phyloP scores from a whole-genome alignment of 2,797 vertebrate genomes.

The Anolis apletophallus region DNA sequence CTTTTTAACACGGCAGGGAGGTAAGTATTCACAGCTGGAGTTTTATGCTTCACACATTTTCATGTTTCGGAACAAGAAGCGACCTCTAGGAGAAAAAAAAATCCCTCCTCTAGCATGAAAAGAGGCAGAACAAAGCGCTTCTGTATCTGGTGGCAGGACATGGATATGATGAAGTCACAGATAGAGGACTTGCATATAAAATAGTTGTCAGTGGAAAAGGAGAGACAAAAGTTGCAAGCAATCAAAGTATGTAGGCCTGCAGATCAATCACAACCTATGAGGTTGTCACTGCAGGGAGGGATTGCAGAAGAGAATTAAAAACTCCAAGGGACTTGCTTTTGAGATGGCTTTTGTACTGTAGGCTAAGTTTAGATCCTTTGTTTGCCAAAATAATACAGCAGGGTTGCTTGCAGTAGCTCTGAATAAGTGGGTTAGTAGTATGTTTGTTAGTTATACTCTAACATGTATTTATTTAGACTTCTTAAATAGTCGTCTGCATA shows the following conservation, averaged over 20 bases:
- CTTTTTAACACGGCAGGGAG: constrained; percentile 85
- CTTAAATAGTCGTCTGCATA: constrained; percentile 56
- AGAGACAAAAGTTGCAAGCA: constrained; percentile 64
- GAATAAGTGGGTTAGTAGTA: constrained; percentile 56
- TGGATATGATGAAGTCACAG: constrained; percentile 75
- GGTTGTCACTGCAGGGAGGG: constrained; percentile 52
- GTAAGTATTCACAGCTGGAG: constrained; percentile 88
- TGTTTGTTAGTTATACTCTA: constrained; percentile 49
- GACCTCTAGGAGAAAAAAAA: constrained; percentile 66
- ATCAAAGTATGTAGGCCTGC: constrained; percentile 56
- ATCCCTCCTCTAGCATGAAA: constrained; percentile 71
- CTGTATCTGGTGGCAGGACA: constrained; percentile 76
- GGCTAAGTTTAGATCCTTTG: constrained; percentile 41
- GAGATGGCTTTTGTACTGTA: constrained; percentile 44
- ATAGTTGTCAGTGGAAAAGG: constrained; percentile 63
- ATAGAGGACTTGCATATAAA: constrained; percentile 75
- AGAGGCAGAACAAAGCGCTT: constrained; percentile 76
- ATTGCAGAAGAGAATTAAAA: constrained; percentile 63
- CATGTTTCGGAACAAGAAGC: constrained; percentile 84
- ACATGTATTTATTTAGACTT: constrained; percentile 29
- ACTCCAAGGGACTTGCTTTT: constrained; percentile 29
- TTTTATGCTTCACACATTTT: constrained; percentile 88
- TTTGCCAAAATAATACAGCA: constrained; percentile 48
- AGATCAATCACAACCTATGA: constrained; percentile 56
- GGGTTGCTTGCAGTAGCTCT: constrained; percentile 41